Conservation (phyloP, 2,113 vertebrate genomes). For the Macrotis lagotis region DNA sequence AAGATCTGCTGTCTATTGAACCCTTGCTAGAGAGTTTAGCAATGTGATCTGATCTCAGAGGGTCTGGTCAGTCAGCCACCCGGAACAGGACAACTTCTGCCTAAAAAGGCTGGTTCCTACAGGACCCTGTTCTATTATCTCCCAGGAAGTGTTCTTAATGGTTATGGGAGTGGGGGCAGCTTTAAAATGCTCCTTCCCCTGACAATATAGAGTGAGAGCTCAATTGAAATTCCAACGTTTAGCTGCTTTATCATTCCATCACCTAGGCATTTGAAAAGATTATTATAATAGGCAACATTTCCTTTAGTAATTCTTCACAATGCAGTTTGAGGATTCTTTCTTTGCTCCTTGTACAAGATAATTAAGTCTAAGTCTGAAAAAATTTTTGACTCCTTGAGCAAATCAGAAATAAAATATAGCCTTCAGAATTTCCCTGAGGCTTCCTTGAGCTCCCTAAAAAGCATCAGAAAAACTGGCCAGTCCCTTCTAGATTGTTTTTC, state of each 20-base stretch:
- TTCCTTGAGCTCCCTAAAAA: not conserved
- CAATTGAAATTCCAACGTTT: not conserved
- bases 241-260: not conserved
- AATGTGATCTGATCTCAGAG: not conserved
- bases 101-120: not conserved
- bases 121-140: not conserved
- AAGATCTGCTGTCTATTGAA: not conserved
- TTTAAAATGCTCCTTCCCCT: not conserved
- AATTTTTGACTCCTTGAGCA: not conserved
- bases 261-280: not conserved
- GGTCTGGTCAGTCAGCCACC: too few species aligned
- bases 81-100: not conserved
- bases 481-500: not conserved
- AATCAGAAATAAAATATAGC: not conserved
- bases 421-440: not conserved
- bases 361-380: not conserved
- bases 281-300: not conserved
- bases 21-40: not conserved
- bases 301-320: not conserved
- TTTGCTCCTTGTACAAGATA: not conserved
- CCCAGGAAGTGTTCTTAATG: not conserved
- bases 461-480: too few species aligned
- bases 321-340: rapidly evolving
- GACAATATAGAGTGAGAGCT: not conserved
- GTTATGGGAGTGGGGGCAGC: too few species aligned